These are phyloP conservation scores for Nezara viridula DNA, from an alignment of 2,888 invertebrate species.

Conservation along the genomic window DNA sequence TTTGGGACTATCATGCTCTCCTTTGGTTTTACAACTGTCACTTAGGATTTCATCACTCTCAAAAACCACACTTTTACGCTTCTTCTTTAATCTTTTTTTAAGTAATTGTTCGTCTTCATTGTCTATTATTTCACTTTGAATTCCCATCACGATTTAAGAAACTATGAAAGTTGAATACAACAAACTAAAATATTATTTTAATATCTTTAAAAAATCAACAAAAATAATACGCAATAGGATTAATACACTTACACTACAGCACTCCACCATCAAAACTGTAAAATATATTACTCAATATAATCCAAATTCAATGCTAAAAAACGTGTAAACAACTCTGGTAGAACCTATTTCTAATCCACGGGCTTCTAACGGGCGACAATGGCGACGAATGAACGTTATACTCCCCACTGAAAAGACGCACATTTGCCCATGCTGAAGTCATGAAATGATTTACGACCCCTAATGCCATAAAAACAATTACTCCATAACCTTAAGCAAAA, in stretches of 20 bases:
- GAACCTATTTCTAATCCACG: not conserved
- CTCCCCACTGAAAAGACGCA: not conserved
- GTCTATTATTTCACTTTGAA: not conserved
- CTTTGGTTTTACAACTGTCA: not conserved
- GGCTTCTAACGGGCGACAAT: conserved; percentile 10
- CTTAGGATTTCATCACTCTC: not conserved
- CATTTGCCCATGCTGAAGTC: not conserved
- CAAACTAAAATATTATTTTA: not conserved
- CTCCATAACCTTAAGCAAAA: not conserved
- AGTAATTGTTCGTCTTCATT: not conserved
- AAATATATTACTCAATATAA: not conserved
- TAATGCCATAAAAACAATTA: not conserved
- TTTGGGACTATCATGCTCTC: not conserved
- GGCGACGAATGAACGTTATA: conserved; percentile 49
- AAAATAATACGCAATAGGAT: not conserved
- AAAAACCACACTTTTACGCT: not conserved
- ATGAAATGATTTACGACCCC: not conserved
- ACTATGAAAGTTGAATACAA: not conserved
- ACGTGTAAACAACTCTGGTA: not conserved
- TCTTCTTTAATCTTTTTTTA: conserved; percentile 26
- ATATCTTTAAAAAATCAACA: not conserved
- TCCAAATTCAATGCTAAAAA: not conserved
- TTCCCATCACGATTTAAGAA: not conserved
- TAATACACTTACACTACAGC: not conserved
- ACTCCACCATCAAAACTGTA: not conserved